Evolutionary conservation across 2,113 vertebrate species (phyloP), one percentile per base, ranked within the genome.

Genomic region (Panurus biarmicus): DNA sequence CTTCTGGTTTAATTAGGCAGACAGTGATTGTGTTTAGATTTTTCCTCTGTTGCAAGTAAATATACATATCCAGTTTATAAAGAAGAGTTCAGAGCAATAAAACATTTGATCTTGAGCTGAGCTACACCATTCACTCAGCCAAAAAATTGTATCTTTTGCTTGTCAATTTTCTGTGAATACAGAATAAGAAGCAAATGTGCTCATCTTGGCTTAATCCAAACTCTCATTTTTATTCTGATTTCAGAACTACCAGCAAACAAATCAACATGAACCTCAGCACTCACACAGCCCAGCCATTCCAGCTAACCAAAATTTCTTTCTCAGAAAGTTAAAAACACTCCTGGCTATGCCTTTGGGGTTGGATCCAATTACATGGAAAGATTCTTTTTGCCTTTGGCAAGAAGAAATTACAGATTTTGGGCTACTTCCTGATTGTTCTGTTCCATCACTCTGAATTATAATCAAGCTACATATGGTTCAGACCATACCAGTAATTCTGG

Each of bases 361-460:
- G 73, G 42, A 93, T 69, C 53, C 87, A 87, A 54, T 66, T 89
- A 70, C 66, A 70, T 26, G 33, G 70, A 75, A 82, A 76, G 66
- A 45, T n/a, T 89, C 25, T 72, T 87, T 56, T 81, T 85, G 76
- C 65, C 80, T 87, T 94, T 89, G 84, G 73, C 89, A 94, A 76
- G 45, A 64, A 75, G 35, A 87, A 51, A 67, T 72, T 28, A 47
- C 61, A 79, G 74, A 82, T 65, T 91, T 78, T 47, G 58, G 71
- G 47, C 67, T 51, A 75, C 51, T 89, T 93, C 35, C 81, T 4
- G 9, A 48, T 47, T 74, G 29, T 26, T 89, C n/a, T 69, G 45
- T 89, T 75, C n/a, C 70, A 65, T 87, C 25, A 22, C 12, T 81
- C 61, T n/a, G 35, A 89, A 87, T 89, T 92, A 86, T 28, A 83